These are phyloP conservation scores for Leptopilina boulardi DNA, from an alignment of 1,140 invertebrate genomes.

Conservation along the genomic window DNA sequence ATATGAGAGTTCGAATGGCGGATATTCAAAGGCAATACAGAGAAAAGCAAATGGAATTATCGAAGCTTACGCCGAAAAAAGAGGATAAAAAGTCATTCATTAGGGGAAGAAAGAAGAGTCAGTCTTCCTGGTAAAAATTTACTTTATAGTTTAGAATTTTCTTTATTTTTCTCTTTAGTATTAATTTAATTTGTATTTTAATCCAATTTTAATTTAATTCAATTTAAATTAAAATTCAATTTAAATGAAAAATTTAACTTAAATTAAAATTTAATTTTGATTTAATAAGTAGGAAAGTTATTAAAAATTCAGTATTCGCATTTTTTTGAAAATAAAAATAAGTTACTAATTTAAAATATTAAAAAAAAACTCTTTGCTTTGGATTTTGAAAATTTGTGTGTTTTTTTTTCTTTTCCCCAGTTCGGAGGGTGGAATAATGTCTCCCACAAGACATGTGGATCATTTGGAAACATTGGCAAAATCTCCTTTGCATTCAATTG, in stretches of 20 bases:
- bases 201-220: too few relatives aligned
- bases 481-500: conserved; percentile 37
- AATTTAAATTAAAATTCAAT: too few relatives aligned
- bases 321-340: too few relatives aligned
- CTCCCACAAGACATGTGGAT: conserved; percentile 8
- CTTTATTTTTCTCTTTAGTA: background rate
- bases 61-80: conserved; percentile 80
- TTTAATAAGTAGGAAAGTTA: too few relatives aligned
- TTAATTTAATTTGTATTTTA: too few relatives aligned
- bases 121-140: conserved; percentile 68
- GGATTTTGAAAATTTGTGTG: background rate
- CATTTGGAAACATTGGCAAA: conserved; percentile 44
- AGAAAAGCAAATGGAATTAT: conserved; percentile 88
- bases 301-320: too few relatives aligned
- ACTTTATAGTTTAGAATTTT: conserved; percentile 17
- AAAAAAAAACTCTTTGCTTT: too few relatives aligned
- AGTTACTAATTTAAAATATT: too few relatives aligned
- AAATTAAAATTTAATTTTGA: too few relatives aligned
- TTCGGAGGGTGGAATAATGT: background rate
- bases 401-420: too few relatives aligned
- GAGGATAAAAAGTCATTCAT: conserved; percentile 67
- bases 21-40: conserved; percentile 88
- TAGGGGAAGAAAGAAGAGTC: conserved; percentile 67
- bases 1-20: conserved; percentile 87
- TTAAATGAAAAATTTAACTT: too few relatives aligned